These are phyloP conservation scores for Hyaena hyaena DNA, from an alignment of 2,113 vertebrate genomes.

Conservation along the genomic window DNA sequence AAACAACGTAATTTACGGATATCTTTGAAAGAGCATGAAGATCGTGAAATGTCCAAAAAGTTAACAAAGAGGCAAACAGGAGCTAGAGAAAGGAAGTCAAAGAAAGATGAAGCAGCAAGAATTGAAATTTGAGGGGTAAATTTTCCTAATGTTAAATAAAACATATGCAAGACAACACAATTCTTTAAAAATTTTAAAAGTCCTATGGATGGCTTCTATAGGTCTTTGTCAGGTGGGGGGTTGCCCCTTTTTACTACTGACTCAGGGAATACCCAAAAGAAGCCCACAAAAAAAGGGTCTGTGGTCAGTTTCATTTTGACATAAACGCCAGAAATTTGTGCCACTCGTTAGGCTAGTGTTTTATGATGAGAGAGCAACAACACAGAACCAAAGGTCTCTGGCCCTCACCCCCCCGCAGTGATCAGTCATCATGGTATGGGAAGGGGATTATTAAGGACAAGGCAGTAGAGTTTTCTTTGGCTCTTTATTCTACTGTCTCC, in stretches of 20 bases:
- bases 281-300: neutral
- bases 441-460: rapidly evolving
- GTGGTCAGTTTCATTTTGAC: neutral
- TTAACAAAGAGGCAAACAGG: neutral
- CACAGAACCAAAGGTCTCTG: neutral
- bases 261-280: neutral
- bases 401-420: rapidly evolving
- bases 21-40: neutral
- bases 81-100: neutral
- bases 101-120: neutral
- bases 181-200: neutral
- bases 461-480: neutral
- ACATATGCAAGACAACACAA: neutral
- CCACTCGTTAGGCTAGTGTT: neutral
- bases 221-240: neutral
- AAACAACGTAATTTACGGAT: neutral
- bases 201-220: neutral
- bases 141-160: neutral
- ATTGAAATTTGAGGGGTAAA: neutral
- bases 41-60: neutral
- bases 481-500: neutral
- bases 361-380: neutral
- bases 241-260: neutral
- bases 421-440: no score
- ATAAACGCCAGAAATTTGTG: neutral